Conservation (phyloP, 2,113 vertebrate species). For the Merops nubicus region DNA sequence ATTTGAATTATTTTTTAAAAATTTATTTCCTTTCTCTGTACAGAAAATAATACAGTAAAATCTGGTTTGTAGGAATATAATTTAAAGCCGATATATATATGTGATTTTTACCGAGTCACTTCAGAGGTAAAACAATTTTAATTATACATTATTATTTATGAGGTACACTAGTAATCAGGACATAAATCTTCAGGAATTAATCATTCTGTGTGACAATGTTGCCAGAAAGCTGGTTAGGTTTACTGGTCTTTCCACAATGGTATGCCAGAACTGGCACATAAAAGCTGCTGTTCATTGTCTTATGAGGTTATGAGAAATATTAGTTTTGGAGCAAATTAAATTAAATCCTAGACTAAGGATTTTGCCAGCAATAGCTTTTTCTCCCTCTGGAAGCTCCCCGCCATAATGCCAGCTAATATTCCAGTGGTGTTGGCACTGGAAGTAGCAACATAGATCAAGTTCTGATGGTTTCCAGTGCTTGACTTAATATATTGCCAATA, state of each 20-base stretch:
- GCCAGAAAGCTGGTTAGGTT: not conserved
- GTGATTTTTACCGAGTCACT: not conserved
- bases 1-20: not conserved
- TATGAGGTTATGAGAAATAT: not conserved
- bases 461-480: not conserved
- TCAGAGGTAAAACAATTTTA: not conserved
- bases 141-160: not conserved
- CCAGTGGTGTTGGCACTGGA: not conserved
- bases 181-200: not conserved
- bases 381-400: accelerated
- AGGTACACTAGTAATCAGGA: not conserved
- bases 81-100: not conserved
- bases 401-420: not conserved
- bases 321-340: not conserved
- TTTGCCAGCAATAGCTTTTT: not conserved
- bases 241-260: not conserved
- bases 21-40: not conserved
- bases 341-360: not conserved
- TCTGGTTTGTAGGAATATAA: not conserved
- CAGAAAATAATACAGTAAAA: slow-evolving; percentile 14
- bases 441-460: not conserved
- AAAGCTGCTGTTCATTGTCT: not conserved
- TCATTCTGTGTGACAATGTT: not conserved
- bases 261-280: not conserved
- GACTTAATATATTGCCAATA: not conserved